Evolutionary conservation across 2,888 invertebrate species (phyloP).

Genomic region (Drosophila imparisetae): DNA sequence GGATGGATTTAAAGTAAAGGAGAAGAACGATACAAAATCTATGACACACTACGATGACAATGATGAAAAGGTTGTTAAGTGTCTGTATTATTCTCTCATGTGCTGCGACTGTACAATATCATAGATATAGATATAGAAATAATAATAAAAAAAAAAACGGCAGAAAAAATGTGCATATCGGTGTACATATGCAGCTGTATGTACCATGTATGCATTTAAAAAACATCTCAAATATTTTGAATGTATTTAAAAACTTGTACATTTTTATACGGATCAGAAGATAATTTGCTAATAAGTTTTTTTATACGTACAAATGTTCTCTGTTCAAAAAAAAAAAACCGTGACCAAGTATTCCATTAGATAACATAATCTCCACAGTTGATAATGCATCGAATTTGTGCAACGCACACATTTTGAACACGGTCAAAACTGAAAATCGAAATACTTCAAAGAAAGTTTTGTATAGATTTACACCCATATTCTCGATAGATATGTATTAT

Average conservation of each 20-base stretch:
- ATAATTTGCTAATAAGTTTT: constrained; percentile 31
- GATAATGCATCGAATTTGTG: constrained; percentile 35
- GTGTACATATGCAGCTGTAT: constrained; percentile 25
- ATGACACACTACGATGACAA: constrained; percentile 57
- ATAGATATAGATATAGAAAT: constrained; percentile 55
- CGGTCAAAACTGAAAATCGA: neutral
- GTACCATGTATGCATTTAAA: constrained; percentile 46
- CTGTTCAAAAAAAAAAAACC: constrained; percentile 11
- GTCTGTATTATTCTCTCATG: constrained; percentile 84
- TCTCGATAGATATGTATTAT: constrained; percentile 26
- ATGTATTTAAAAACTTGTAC: constrained; percentile 41
- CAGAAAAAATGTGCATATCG: constrained; percentile 18
- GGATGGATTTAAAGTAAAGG: constrained; percentile 65
- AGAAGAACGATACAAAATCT: constrained; percentile 48
- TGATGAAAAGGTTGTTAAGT: constrained; percentile 83
- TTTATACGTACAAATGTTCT: constrained; percentile 10
- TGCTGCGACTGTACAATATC: constrained; percentile 85
- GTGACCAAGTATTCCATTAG: constrained; percentile 23
- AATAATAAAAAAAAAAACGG: constrained; percentile 6
- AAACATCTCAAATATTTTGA: constrained; percentile 34
- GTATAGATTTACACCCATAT: constrained; percentile 4
- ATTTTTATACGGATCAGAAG: constrained; percentile 30
- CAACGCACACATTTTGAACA: constrained; percentile 21
- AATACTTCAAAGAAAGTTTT: constrained; percentile 5
- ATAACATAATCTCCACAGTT: constrained; percentile 8